A percentile compares a stretch with the other conserved stretches of the same genome.
phyloP scores from a whole-genome alignment of 2,113 vertebrate genomes.

The Apodemus speciosus region DNA sequence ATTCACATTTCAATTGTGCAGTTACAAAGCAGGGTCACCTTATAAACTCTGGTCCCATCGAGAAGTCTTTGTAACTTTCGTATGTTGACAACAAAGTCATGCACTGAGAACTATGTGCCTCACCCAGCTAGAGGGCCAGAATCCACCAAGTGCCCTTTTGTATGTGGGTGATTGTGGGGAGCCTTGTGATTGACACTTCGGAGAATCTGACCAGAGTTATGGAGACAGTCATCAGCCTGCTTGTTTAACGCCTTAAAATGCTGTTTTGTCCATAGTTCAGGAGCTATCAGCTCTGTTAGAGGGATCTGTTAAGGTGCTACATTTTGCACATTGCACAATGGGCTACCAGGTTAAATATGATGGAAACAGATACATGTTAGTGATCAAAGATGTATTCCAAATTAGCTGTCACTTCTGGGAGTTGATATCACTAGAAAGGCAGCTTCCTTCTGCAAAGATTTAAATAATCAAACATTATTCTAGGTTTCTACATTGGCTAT shows the following conservation, averaged over 20 bases:
- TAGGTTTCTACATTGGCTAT: background rate
- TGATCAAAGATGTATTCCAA: background rate
- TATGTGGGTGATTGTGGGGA: background rate
- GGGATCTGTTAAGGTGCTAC: background rate
- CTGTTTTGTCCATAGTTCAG: background rate
- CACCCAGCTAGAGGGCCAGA: background rate
- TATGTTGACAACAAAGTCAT: background rate
- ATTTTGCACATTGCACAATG: slow-evolving; percentile 18
- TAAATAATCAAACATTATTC: background rate
- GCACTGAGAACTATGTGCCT: background rate
- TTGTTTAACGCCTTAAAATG: background rate
- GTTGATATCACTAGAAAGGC: background rate
- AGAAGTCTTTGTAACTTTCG: slow-evolving; percentile 46
- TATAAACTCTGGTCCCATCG: background rate
- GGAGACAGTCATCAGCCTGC: background rate
- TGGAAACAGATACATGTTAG: background rate
- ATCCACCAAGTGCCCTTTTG: background rate
- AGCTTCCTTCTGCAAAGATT: slow-evolving; percentile 33
- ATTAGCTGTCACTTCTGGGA: background rate
- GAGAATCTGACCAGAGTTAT: background rate
- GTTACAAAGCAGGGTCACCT: background rate
- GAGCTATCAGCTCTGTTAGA: background rate
- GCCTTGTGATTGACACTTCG: background rate
- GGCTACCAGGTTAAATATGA: background rate
- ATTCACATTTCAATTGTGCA: slow-evolving; percentile 36